A percentile compares a stretch with the other conserved stretches of the same genome.
Evolutionary conservation across 2,113 vertebrate species (phyloP).

Genomic region (Dipodomys stephensi): DNA sequence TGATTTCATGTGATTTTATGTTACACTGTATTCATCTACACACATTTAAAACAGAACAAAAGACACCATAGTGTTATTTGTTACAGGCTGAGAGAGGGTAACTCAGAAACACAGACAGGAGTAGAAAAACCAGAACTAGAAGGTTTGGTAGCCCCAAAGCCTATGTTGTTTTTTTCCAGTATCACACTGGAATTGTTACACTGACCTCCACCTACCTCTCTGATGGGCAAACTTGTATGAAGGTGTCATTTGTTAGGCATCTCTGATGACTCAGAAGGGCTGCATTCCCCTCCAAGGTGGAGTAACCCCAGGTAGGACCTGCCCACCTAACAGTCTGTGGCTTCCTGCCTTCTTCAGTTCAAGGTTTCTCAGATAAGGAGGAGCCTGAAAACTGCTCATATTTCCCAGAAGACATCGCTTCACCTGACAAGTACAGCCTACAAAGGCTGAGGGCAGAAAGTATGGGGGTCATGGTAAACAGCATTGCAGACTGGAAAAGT

Average conservation of each 20-base stretch:
- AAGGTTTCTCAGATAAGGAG: slow-evolving; percentile 72
- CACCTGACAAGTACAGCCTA: slow-evolving; percentile 28
- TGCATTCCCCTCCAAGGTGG: slow-evolving; percentile 49
- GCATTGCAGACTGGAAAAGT: neutral
- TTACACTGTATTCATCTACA: neutral
- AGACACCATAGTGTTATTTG: neutral
- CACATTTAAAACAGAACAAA: neutral
- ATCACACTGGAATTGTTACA: neutral
- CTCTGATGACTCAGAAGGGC: slow-evolving; percentile 69
- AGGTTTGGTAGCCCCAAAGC: neutral
- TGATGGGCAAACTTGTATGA: slow-evolving; percentile 36
- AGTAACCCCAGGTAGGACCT: slow-evolving; percentile 69
- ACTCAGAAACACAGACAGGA: neutral
- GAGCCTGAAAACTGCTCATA: slow-evolving; percentile 40
- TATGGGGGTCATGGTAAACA: neutral
- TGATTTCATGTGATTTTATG: neutral
- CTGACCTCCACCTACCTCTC: neutral
- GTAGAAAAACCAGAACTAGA: neutral
- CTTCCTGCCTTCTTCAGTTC: slow-evolving; percentile 76
- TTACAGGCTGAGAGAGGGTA: neutral
- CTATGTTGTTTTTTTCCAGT: neutral
- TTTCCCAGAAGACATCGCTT: slow-evolving; percentile 70
- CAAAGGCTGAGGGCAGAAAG: neutral
- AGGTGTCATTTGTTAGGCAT: slow-evolving; percentile 49
- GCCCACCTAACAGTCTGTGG: slow-evolving; percentile 75